Percentiles rank a stretch among this genome's conserved stretches.
phyloP scores from a whole-genome alignment of 2,888 invertebrate species.

The Phlogophora meticulosa region DNA sequence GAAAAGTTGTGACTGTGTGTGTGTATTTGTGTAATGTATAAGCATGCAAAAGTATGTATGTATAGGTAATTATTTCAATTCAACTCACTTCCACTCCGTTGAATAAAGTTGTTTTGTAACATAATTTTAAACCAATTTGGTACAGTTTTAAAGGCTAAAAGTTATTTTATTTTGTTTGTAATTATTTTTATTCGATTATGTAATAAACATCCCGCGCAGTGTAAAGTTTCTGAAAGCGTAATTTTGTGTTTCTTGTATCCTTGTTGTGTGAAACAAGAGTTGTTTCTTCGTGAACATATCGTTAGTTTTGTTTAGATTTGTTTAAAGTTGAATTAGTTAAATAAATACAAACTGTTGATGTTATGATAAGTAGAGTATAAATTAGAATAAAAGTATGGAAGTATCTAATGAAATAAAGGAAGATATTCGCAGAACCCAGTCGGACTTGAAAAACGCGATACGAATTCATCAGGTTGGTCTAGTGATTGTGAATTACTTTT shows the following conservation, averaged over 20 bases:
- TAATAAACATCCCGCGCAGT: constrained; percentile 37
- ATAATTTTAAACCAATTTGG: constrained; percentile 41
- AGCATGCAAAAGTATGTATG: constrained; percentile 18
- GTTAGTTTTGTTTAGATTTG: constrained; percentile 36
- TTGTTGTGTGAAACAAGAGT: constrained; percentile 56
- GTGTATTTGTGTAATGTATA: constrained; percentile 7
- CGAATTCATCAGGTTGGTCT: constrained; percentile 92
- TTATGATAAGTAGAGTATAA: constrained; percentile 9
- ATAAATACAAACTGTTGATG: constrained; percentile 24
- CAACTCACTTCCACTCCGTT: constrained; percentile 55
- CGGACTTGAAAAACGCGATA: constrained; percentile 92
- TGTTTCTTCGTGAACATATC: constrained; percentile 57
- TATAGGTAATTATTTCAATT: constrained; percentile 55
- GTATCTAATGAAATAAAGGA: constrained; percentile 92
- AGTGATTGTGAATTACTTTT: constrained; percentile 46
- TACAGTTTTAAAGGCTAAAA: constrained; percentile 33
- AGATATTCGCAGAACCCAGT: constrained; percentile 91
- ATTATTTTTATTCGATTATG: constrained; percentile 44
- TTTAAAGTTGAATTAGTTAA: constrained; percentile 15
- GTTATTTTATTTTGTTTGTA: constrained; percentile 37
- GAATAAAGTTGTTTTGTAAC: constrained; percentile 51
- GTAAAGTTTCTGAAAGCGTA: constrained; percentile 57
- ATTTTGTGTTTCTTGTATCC: constrained; percentile 46
- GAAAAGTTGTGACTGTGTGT: constrained; percentile 25
- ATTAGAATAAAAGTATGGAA: constrained; percentile 83